Percentiles rank a stretch among this genome's conserved stretches.
These are phyloP conservation scores for Pseudochromis fuscus DNA, from an alignment of 2,797 vertebrate genomes.

Conservation along the genomic window DNA sequence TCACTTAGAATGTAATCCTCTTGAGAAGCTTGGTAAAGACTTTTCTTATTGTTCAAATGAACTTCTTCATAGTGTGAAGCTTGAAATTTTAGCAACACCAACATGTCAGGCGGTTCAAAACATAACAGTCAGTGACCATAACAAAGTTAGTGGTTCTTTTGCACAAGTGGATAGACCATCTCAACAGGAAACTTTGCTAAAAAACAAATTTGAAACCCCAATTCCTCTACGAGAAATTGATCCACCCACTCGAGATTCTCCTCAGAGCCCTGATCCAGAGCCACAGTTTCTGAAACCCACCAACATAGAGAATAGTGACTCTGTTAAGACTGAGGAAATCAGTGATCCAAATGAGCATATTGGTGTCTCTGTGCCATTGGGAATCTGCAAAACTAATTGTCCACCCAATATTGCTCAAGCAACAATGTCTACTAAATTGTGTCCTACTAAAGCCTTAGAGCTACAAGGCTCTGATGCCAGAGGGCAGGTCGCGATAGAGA, in stretches of 20 bases:
- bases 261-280: conserved; percentile 85
- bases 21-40: conserved; percentile 43
- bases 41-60: conserved; percentile 20
- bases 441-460: conserved; percentile 7
- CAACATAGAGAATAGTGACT: conserved; percentile 43
- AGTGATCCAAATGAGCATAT: conserved; percentile 16
- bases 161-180: conserved; percentile 37
- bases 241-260: conserved; percentile 79
- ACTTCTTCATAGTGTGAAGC: conserved; percentile 50
- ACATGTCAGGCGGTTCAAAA: conserved; percentile 34
- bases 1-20: conserved; percentile 35
- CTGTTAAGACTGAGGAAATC: conserved; percentile 37
- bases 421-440: conserved; percentile 8
- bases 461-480: conserved; percentile 19
- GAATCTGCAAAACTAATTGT: conserved; percentile 48
- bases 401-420: conserved; percentile 24
- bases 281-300: conserved; percentile 84
- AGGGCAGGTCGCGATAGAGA: conserved; percentile 12
- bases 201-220: conserved; percentile 68
- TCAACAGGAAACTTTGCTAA: conserved; percentile 44
- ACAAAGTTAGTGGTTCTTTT: conserved; percentile 15
- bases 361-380: conserved; percentile 5
- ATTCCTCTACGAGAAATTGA: conserved; percentile 76
- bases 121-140: conserved; percentile 14
- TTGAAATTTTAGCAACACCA: conserved; percentile 54